These are phyloP conservation scores for Anisognathus igniventris DNA, from an alignment of 2,797 vertebrate species.

Conservation along the genomic window DNA sequence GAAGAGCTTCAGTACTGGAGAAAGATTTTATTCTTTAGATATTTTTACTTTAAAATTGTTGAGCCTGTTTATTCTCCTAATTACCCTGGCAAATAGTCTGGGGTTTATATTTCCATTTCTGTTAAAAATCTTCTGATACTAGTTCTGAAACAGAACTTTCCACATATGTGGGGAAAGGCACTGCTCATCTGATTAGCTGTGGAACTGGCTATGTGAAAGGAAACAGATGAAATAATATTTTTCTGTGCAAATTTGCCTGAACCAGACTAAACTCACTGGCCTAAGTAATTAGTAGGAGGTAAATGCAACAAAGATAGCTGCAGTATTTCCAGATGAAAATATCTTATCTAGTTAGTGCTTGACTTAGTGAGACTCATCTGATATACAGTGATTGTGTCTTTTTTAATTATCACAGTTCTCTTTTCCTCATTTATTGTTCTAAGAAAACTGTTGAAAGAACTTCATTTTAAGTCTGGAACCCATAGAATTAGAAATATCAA, in stretches of 20 bases:
- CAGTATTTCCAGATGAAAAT: neutral
- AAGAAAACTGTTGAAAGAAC: neutral
- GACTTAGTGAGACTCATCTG: neutral
- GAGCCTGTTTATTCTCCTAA: neutral
- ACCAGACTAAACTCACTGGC: neutral
- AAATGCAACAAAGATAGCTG: neutral
- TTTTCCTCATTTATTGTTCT: neutral
- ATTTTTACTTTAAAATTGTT: neutral
- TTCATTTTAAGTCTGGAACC: neutral
- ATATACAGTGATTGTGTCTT: neutral
- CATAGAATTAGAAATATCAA: neutral
- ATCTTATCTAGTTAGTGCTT: neutral
- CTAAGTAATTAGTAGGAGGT: neutral
- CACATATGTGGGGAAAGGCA: neutral
- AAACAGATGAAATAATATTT: neutral
- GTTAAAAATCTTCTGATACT: neutral
- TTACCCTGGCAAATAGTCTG: neutral
- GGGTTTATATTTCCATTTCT: neutral
- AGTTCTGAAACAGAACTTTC: neutral
- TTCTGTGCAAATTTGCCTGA: neutral
- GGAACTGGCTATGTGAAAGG: neutral
- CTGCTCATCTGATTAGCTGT: neutral
- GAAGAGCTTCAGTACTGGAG: neutral
- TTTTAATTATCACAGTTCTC: neutral
- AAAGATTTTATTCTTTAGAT: neutral